Evolutionary conservation across 2,888 invertebrate species (phyloP).

Genomic region (Iphiclides podalirius): DNA sequence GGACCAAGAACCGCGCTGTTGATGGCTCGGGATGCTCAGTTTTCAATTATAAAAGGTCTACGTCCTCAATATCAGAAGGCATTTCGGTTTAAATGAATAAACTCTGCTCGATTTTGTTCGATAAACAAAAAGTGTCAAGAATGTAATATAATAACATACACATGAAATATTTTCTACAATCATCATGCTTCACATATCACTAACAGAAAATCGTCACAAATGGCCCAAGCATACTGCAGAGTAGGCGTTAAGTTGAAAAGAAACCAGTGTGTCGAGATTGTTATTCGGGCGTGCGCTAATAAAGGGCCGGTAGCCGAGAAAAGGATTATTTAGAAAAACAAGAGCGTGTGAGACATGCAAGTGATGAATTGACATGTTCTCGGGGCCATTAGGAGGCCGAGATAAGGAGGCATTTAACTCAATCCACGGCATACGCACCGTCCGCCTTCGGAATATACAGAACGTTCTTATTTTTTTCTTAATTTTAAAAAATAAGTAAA

Average conservation of each 20-base stretch:
- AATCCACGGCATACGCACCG: slow-evolving; percentile 55
- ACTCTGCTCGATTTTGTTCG: not conserved
- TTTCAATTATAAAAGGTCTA: not conserved
- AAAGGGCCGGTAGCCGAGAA: slow-evolving; percentile 31
- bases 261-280: not conserved
- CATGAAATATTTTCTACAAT: no score
- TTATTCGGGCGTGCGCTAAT: slow-evolving; percentile 19
- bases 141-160: no score
- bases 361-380: slow-evolving; percentile 78
- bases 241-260: no score
- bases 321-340: slow-evolving; percentile 46
- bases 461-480: slow-evolving; percentile 21
- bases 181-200: no score
- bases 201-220: no score
- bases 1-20: no score
- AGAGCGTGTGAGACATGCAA: slow-evolving; percentile 47
- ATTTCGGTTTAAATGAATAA: not conserved
- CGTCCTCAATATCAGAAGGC: not conserved
- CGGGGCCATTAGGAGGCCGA: slow-evolving; percentile 65
- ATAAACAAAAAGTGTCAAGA: slow-evolving; percentile 16
- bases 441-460: slow-evolving; percentile 38
- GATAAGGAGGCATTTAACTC: slow-evolving; percentile 76
- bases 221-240: no score
- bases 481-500: no score
- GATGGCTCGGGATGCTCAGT: not conserved